Conservation (phyloP, 1,140 invertebrate species). For the Drosophila sp. region DNA sequence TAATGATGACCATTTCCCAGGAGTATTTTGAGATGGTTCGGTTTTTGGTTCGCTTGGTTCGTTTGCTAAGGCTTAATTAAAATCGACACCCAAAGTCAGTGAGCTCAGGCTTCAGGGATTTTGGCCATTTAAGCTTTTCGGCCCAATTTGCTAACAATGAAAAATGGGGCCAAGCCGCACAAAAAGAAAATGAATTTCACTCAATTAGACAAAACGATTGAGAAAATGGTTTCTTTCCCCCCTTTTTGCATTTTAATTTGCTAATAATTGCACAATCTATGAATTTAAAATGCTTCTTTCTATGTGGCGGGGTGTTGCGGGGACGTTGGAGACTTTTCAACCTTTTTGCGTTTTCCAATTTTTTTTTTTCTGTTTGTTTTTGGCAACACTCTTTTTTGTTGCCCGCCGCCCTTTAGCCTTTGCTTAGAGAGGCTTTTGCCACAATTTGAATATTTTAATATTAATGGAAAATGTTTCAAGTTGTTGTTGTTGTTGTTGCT, state of each 20-base stretch:
- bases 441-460: conserved; percentile 80
- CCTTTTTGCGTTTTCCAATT: background rate
- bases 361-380: conserved; percentile 8
- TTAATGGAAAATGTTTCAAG: conserved; percentile 68
- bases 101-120: conserved; percentile 3
- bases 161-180: conserved; percentile 18
- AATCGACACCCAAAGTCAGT: conserved; percentile 67
- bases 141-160: conserved; percentile 69
- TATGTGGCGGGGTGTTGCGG: background rate
- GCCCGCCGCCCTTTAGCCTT: conserved; percentile 19
- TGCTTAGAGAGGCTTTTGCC: conserved; percentile 1
- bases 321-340: background rate
- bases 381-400: background rate
- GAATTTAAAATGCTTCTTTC: conserved; percentile 64
- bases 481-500: conserved; percentile 14
- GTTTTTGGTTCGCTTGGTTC: conserved; percentile 6
- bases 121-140: conserved; percentile 47
- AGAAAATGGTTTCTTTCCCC: background rate
- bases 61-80: conserved; percentile 57
- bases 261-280: conserved; percentile 69
- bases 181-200: conserved; percentile 1
- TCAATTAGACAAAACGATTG: background rate
- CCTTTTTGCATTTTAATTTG: background rate
- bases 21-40: conserved; percentile 10
- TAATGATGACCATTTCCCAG: conserved; percentile 24